A percentile compares a stretch with the other conserved stretches of the same genome.
These are phyloP conservation scores for Phallusia fumigata DNA, from an alignment of 23 tunicate genomes.

Conservation along the genomic window DNA sequence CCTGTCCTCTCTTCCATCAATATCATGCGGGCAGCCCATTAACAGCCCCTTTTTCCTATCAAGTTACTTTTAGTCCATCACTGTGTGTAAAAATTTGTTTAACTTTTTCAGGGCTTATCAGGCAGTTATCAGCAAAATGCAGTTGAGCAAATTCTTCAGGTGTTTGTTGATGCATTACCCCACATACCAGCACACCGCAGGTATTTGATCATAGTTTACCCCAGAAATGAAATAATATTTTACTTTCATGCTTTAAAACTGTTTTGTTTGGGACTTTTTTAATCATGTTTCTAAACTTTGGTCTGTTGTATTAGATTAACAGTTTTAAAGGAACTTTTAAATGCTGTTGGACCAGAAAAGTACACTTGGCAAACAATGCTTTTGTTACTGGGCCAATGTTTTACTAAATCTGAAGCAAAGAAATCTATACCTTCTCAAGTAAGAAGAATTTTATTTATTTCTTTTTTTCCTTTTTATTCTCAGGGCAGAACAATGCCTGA, in stretches of 20 bases:
- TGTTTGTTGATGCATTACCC: constrained; percentile 70
- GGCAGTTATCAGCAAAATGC: constrained; percentile 12
- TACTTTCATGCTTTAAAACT: too few relatives aligned
- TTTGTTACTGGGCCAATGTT: constrained; percentile 32
- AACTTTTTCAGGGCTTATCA: background rate
- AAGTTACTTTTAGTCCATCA: too few relatives aligned
- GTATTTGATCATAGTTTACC: background rate
- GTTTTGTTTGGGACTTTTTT: too few relatives aligned
- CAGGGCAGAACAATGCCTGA: too few relatives aligned
- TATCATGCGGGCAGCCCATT: too few relatives aligned
- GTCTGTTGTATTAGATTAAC: too few relatives aligned
- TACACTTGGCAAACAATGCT: constrained; percentile 53
- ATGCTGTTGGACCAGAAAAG: constrained; percentile 26
- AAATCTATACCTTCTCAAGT: background rate
- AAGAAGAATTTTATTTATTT: too few relatives aligned
- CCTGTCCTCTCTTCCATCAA: too few relatives aligned
- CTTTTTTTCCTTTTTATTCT: too few relatives aligned
- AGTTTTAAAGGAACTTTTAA: constrained; percentile 56
- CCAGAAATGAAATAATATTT: too few relatives aligned
- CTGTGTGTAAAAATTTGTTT: too few relatives aligned
- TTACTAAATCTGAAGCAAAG: background rate
- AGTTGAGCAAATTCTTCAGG: constrained; percentile 50
- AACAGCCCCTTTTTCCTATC: too few relatives aligned
- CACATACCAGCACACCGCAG: constrained; percentile 75
- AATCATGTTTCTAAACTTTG: background rate